Evolutionary conservation across 2,797 vertebrate genomes (phyloP), one percentile per base, ranked within the genome.

Genomic region (Knipowitschia caucasica): DNA sequence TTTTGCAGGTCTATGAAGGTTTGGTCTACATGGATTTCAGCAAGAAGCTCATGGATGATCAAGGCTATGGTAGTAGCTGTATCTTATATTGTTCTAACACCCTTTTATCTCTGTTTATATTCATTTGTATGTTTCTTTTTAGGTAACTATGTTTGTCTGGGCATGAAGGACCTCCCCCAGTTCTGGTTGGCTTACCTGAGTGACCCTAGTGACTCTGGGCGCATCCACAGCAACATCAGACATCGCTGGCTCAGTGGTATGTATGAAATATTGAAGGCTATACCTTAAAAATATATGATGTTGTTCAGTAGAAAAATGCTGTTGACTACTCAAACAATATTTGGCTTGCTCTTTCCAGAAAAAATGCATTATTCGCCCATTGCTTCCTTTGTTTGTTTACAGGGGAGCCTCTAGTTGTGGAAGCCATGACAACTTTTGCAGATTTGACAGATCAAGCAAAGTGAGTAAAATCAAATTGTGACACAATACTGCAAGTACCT

Each of bases 21-120:
- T 74, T 93, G 26, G 85, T 93, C 52, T 93, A 91, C 80, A 93
- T 93, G 92, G 90, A 93, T 65, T 93, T 93, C 69, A 90, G 80
- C 74, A 89, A 87, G 65, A 39, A 78, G 36, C 72, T 92, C 10
- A 91, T 93, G 91, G 89, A 91, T 1, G 80, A 90, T 40, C 82
- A 81, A 31, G 90, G 90, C 61, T 85, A 86, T 27, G 92, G 92
- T 93, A 89, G 26, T 14, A 29, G 53, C 10, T 5, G 5, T 10
- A 15, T 0, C 21, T 0, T 14, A 24, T 15, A 24, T 14, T 25
- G 8, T 43, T 24, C 5, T 2, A 42, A 40, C 14, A 21, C 17
- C 35, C 40, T 40, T 17, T 43, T 8, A 34, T 14, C 11, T 33
- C 6, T 31, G 9, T 10, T 2, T 0, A 2, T 0, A 29, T 26